These are phyloP conservation scores for Canis aureus DNA, from an alignment of 2,113 vertebrate genomes.

Conservation along the genomic window DNA sequence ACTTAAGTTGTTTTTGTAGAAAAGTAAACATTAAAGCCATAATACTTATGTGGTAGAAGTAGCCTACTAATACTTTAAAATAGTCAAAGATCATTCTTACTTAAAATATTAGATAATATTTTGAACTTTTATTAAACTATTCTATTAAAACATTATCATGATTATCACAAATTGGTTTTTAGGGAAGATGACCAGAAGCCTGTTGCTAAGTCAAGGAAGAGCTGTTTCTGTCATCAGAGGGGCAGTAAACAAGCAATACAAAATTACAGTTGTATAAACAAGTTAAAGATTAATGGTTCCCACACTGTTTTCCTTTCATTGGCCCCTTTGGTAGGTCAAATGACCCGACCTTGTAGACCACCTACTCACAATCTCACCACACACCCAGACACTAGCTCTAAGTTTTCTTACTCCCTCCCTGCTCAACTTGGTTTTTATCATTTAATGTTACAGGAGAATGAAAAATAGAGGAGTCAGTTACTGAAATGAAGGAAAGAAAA, in stretches of 20 bases:
- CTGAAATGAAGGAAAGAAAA: background rate
- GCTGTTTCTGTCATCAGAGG: background rate
- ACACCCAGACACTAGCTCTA: background rate
- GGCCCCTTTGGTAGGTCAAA: slow-evolving; percentile 60
- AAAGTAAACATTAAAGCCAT: background rate
- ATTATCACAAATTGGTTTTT: background rate
- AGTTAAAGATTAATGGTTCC: background rate
- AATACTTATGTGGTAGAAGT: background rate
- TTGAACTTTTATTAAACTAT: background rate
- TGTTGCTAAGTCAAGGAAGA: background rate
- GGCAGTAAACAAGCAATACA: background rate
- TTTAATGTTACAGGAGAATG: background rate
- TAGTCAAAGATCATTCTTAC: background rate
- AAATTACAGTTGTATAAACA: slow-evolving; percentile 71
- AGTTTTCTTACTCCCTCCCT: background rate
- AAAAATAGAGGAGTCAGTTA: background rate
- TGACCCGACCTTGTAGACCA: slow-evolving; percentile 72
- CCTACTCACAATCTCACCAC: slow-evolving; percentile 63
- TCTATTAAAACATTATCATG: background rate
- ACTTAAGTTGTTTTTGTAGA: background rate
- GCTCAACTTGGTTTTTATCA: background rate
- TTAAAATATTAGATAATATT: background rate
- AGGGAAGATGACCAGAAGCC: background rate
- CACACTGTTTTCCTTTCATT: slow-evolving; percentile 69
- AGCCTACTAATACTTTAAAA: background rate